Conservation (phyloP, 2,113 vertebrate genomes). For the Platysternon megacephalum region DNA sequence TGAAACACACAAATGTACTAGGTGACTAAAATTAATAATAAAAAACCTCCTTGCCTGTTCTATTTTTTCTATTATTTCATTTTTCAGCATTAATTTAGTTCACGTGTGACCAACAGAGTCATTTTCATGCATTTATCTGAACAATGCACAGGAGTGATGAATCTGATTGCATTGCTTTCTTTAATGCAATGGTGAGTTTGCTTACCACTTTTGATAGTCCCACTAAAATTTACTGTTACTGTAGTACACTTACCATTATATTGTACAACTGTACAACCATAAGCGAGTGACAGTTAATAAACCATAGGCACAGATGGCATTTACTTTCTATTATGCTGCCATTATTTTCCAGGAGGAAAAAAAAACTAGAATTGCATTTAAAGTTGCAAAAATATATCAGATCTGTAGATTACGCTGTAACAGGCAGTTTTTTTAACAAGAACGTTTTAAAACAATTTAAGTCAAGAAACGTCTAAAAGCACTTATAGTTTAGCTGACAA, state of each 20-base stretch:
- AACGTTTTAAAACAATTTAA: constrained; percentile 42
- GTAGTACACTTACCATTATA: neutral
- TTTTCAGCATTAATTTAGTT: neutral
- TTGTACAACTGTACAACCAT: neutral
- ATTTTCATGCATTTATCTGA: constrained; percentile 27
- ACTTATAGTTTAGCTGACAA: constrained; percentile 40
- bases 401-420: constrained; percentile 10
- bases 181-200: neutral
- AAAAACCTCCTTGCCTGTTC: neutral
- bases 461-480: constrained; percentile 24
- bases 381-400: constrained; percentile 15
- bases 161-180: neutral
- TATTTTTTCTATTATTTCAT: constrained; percentile 2
- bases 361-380: constrained; percentile 3
- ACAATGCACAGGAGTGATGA: neutral
- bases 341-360: neutral
- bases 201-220: neutral
- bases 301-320: neutral
- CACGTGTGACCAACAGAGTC: neutral
- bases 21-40: neutral
- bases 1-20: neutral
- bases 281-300: constrained; percentile 6
- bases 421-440: constrained; percentile 37
- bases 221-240: constrained; percentile 34
- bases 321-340: constrained; percentile 34